Evolutionary conservation across 2,113 vertebrate species (phyloP).

Genomic region (Corythornis madagascariensis): DNA sequence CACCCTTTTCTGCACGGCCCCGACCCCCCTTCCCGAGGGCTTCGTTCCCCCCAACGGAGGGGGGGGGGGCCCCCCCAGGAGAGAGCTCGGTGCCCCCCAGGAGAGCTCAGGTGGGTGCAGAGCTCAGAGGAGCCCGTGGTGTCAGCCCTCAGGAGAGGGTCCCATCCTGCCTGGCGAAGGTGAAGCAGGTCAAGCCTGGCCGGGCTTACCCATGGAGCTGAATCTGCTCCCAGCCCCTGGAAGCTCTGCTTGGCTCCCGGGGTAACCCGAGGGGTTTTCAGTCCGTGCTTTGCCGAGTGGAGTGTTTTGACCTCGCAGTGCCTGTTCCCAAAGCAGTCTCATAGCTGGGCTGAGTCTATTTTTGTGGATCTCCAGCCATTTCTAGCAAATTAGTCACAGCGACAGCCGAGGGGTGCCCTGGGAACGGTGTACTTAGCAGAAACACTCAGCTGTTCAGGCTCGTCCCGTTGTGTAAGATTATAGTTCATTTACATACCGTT

Average conservation of each 20-base stretch:
- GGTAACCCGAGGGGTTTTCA: not conserved
- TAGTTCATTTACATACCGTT: not conserved
- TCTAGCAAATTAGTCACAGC: constrained; percentile 24
- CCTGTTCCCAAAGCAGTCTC: not conserved
- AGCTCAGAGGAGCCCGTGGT: not conserved
- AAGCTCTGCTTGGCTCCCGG: not conserved
- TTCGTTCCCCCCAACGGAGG: too few relatives aligned
- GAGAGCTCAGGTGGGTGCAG: not conserved
- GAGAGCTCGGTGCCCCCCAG: too few relatives aligned
- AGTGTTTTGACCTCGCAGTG: not conserved
- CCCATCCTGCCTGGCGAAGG: not conserved
- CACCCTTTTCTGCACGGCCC: too few relatives aligned
- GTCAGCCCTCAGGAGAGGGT: too few relatives aligned
- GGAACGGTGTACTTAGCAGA: not conserved
- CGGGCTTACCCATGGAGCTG: not conserved
- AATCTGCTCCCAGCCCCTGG: not conserved
- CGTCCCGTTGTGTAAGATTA: not conserved
- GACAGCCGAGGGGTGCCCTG: not conserved
- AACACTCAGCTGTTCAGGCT: not conserved
- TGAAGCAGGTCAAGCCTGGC: too few relatives aligned
- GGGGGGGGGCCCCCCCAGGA: too few relatives aligned
- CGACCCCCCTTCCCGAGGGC: too few relatives aligned
- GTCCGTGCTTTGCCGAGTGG: accelerated
- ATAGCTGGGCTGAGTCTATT: constrained; percentile 18
- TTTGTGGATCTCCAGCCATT: constrained; percentile 37